Percentiles rank a stretch among this genome's conserved stretches.
These are phyloP conservation scores for Odontocolon sp. DNA, from an alignment of 2,888 invertebrate species.

Conservation along the genomic window DNA sequence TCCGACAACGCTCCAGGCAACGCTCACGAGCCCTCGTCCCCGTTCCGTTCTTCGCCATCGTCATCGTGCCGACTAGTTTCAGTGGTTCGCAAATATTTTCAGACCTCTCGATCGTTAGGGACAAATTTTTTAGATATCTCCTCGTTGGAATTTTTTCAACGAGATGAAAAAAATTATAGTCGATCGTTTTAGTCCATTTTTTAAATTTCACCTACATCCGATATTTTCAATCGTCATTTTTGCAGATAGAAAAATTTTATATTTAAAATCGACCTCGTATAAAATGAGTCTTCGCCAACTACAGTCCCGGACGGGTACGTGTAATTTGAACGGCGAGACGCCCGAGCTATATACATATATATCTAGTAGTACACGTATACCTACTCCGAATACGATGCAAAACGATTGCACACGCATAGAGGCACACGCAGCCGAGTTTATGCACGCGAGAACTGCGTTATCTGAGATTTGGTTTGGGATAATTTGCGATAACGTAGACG, in stretches of 20 bases:
- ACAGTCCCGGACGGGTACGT: slow-evolving; percentile 27
- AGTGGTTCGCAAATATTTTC: slow-evolving; percentile 79
- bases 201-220: too few species aligned
- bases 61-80: slow-evolving; percentile 76
- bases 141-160: neutral
- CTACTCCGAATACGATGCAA: slow-evolving; percentile 47
- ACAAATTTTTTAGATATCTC: too few species aligned
- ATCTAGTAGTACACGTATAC: neutral
- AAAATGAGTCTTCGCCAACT: slow-evolving; percentile 27
- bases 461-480: slow-evolving; percentile 72
- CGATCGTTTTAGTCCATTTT: slow-evolving; percentile 17
- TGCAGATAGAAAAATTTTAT: too few species aligned
- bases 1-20: slow-evolving; percentile 3
- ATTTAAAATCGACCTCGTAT: slow-evolving; percentile 53
- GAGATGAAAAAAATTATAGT: neutral
- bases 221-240: too few species aligned
- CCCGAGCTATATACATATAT: slow-evolving; percentile 6
- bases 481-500: slow-evolving; percentile 69
- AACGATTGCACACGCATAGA: slow-evolving; percentile 65
- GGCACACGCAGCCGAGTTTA: slow-evolving; percentile 54
- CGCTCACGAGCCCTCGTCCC: slow-evolving; percentile 6
- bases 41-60: slow-evolving; percentile 23
- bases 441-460: slow-evolving; percentile 73
- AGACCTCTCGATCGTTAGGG: slow-evolving; percentile 1
- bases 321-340: slow-evolving; percentile 59